Evolutionary conservation across 2,888 invertebrate genomes (phyloP), one percentile per base, ranked within the genome.

Genomic region (Drosophila macrothrix): DNA sequence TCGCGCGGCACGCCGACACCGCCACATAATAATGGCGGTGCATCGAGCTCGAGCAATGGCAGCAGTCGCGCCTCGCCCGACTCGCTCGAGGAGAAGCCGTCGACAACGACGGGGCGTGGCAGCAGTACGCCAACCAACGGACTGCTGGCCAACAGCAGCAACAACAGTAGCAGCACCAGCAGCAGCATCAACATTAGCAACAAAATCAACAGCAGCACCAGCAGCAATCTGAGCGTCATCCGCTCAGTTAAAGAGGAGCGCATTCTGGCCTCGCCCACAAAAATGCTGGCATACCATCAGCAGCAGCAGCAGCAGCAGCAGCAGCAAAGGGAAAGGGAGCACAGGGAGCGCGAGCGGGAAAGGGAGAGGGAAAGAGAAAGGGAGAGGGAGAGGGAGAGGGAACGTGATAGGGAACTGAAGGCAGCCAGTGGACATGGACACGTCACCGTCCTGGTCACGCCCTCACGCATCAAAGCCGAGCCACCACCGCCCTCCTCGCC

Each of bases 361-460:
- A 78, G 80, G n/a, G 87, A 85, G 5, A 78, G 83, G 5, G 91
- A 91, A 16, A 82, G 73, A 0, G 77, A 89, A 37, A 81, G 90
- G 3, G 77, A 69, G 1, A 89, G 82, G 3, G 77, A 69, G 1
- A 89, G 82, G 31, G 88, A 83, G 31, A 85, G 75, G 25, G 89
- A 82, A 14, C 90, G 81, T n/a, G 60, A 65, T 25, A 49, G 63
- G 28, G 68, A 68, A 29, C 41, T 78, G 31, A 78, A 78, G 52
- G 80, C 78, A 0, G 73, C 81, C 9, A 73, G 91, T 80, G 61
- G 92, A 58, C 93, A 93, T 80, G 62, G 93, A 58, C 93, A 93
- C 82, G 93, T 93, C 46, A 93, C 94, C 50, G 94, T 94, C 68
- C 92, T 94, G 61, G 94, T 94, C 73, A 94, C 94, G 64, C 94